phyloP scores from a whole-genome alignment of 2,888 invertebrate genomes.

The Coenonympha glycerion region DNA sequence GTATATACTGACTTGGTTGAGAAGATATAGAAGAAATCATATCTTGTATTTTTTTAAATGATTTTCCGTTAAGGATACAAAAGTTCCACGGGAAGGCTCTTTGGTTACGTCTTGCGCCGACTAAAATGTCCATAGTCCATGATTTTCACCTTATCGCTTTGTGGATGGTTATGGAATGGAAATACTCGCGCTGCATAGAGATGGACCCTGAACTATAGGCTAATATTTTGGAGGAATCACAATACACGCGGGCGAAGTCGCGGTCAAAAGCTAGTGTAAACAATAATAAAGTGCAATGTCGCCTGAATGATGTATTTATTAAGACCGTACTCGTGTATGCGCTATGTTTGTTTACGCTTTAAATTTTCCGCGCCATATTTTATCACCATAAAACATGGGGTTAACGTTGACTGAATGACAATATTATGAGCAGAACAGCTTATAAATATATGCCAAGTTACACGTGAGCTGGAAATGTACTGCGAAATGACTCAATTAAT shows the following conservation, averaged over 20 bases:
- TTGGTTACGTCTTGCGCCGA: no score
- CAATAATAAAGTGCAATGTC: not conserved
- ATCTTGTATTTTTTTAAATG: no score
- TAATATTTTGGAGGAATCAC: no score
- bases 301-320: not conserved
- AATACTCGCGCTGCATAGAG: no score
- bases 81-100: no score
- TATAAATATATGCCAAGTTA: conserved; percentile 7
- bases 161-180: no score
- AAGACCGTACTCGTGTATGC: not conserved
- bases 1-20: no score
- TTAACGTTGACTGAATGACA: conserved; percentile 6
- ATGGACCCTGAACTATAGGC: no score
- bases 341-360: not conserved
- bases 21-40: no score
- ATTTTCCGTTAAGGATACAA: no score
- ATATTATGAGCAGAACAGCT: conserved; percentile 7
- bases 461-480: conserved; percentile 13
- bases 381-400: conserved; percentile 4
- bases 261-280: not conserved
- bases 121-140: no score
- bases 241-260: not conserved
- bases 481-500: conserved; percentile 11
- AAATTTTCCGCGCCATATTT: not conserved
- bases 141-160: no score